Conservation (phyloP, 2,113 vertebrate species). For the Colius striatus region DNA sequence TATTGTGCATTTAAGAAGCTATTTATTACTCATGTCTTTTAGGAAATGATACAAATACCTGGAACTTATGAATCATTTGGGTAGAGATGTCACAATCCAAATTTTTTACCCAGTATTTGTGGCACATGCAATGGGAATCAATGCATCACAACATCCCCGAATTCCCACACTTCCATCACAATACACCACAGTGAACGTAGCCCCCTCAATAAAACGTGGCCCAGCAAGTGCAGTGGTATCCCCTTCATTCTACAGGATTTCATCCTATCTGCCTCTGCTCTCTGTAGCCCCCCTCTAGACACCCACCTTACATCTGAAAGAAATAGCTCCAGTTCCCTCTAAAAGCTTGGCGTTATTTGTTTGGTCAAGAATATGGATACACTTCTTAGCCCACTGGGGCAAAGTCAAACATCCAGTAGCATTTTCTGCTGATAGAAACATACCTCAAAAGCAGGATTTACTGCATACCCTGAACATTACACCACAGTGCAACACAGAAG, state of each 20-base stretch:
- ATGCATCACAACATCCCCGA: background rate
- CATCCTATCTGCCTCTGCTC: background rate
- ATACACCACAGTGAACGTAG: background rate
- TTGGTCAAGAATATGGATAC: background rate
- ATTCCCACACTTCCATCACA: background rate
- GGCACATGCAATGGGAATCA: background rate
- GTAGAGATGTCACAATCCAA: background rate
- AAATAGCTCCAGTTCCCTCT: background rate
- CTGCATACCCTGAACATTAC: background rate
- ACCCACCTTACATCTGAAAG: background rate
- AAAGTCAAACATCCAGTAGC: background rate
- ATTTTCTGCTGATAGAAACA: background rate
- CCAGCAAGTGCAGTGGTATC: background rate
- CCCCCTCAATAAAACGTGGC: background rate
- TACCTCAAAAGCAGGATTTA: background rate
- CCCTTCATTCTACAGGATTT: background rate
- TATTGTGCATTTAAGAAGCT: background rate
- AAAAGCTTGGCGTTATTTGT: background rate
- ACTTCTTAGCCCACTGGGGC: background rate
- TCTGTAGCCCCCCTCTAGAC: background rate
- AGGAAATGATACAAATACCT: background rate
- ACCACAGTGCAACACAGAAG: background rate
- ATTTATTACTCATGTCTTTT: background rate
- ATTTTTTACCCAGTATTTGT: slow-evolving; percentile 16
- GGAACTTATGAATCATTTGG: background rate